Conservation (phyloP, 2,888 invertebrate species). For the Agriopis leucophaearia region DNA sequence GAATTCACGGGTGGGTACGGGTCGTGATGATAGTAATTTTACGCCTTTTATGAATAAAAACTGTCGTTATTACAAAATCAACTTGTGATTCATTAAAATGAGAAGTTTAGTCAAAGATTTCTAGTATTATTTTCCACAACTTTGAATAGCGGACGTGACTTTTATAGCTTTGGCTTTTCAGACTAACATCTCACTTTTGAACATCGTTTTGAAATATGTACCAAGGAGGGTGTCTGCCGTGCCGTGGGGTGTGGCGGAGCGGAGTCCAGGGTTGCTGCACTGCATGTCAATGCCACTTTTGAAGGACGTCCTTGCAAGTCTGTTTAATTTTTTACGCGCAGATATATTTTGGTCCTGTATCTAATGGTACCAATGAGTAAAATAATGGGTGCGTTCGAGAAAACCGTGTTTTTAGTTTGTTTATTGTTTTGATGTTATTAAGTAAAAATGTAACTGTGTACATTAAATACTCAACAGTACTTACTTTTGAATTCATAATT, state of each 20-base stretch:
- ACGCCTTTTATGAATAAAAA: neutral
- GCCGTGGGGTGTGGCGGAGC: slow-evolving; percentile 29
- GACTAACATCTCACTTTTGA: slow-evolving; percentile 37
- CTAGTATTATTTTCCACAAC: neutral
- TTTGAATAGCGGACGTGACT: slow-evolving; percentile 17
- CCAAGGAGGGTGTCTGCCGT: slow-evolving; percentile 41
- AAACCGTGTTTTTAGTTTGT: too few relatives aligned
- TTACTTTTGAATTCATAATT: too few relatives aligned
- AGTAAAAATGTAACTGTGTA: too few relatives aligned
- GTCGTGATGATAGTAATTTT: slow-evolving; percentile 46
- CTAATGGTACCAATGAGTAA: too few relatives aligned
- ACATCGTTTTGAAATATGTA: slow-evolving; percentile 37
- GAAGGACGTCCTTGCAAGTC: slow-evolving; percentile 29
- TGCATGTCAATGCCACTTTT: slow-evolving; percentile 17
- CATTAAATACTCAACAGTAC: too few relatives aligned
- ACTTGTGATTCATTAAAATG: slow-evolving; percentile 8
- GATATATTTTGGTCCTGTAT: neutral
- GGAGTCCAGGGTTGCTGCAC: slow-evolving; percentile 28
- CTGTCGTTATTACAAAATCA: neutral
- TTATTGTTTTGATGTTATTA: too few relatives aligned
- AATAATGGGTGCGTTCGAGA: too few relatives aligned
- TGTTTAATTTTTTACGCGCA: slow-evolving; percentile 9
- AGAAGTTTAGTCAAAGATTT: neutral
- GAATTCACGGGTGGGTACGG: slow-evolving; percentile 38
- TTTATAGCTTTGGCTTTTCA: slow-evolving; percentile 21